Evolutionary conservation across 2,797 vertebrate genomes (phyloP), one percentile per base, ranked within the genome.

Genomic region (Argyrosomus regius): DNA sequence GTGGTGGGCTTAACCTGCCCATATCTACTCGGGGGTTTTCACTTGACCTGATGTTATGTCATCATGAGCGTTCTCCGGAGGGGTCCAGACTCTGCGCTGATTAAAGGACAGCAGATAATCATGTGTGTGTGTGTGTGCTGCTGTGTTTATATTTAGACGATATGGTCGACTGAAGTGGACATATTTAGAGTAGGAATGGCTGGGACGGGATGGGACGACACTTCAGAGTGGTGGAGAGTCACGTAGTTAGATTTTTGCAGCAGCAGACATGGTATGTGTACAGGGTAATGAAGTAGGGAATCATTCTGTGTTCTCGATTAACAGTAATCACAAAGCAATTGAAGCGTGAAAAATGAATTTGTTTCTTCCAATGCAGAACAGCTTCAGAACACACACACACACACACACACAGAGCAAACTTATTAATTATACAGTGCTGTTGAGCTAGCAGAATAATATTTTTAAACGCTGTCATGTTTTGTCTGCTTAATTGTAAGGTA

Each of bases 231-330:
- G 75, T 80, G 70, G 35, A 39, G 35, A 72, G 90, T 87, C 89
- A 91, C 87, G 87, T 90, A 80, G 80, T 77, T 75, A 7, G 49
- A 69, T 81, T 70, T 56, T 72, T 84, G 83, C 81, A 26, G 89
- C 81, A 22, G 89, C 90, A 86, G 92, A 86, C 87, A 82, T 85
- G 81, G 65, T 88, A 77, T 93, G 91, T 91, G 91, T 93, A 83
- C 90, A 53, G 86, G 85, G 87, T 94, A 93, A 94, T 93, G 92
- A 91, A 92, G 92, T 88, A 91, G 89, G 84, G 92, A 91, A 91
- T 93, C 91, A 84, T 85, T 92, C 87, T 89, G 91, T 93, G 89
- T 94, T 93, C 91, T 92, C 87, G 80, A 94, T 94, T 94, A 94
- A 93, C 92, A 91, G 92, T 93, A 93, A 94, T 94, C 93, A 93